Conservation (phyloP, 2,888 invertebrate species). For the Leptogaster cylindrica region DNA sequence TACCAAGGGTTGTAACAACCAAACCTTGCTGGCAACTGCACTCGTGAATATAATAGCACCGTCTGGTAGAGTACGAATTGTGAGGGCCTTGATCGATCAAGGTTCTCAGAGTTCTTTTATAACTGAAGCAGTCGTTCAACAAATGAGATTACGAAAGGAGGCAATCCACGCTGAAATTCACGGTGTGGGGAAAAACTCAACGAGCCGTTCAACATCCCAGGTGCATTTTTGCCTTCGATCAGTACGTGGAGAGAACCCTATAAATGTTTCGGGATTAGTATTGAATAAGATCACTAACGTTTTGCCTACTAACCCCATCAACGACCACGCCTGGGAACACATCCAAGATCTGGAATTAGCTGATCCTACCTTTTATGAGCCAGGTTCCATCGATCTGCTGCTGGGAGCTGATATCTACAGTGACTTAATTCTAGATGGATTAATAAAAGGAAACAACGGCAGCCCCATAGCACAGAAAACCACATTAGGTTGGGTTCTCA, state of each 20-base stretch:
- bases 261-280: no score
- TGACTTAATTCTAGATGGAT: not conserved
- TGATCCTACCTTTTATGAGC: not conserved
- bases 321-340: no score
- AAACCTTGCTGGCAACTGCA: not conserved
- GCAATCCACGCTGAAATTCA: not conserved
- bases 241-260: no score
- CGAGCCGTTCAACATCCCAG: not conserved
- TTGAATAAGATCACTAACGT: no score
- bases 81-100: conserved; percentile 2
- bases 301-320: no score
- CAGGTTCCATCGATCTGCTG: not conserved
- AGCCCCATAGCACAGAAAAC: not conserved
- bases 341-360: not conserved
- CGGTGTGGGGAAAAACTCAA: not conserved
- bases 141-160: not conserved
- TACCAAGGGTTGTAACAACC: no score
- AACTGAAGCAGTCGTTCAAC: not conserved
- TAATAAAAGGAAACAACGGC: not conserved
- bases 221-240: no score
- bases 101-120: not conserved
- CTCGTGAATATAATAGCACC: not conserved
- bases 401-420: not conserved
- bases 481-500: not conserved
- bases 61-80: not conserved